Conservation (phyloP, 2,797 vertebrate genomes). For the Sebastes nivosus region DNA sequence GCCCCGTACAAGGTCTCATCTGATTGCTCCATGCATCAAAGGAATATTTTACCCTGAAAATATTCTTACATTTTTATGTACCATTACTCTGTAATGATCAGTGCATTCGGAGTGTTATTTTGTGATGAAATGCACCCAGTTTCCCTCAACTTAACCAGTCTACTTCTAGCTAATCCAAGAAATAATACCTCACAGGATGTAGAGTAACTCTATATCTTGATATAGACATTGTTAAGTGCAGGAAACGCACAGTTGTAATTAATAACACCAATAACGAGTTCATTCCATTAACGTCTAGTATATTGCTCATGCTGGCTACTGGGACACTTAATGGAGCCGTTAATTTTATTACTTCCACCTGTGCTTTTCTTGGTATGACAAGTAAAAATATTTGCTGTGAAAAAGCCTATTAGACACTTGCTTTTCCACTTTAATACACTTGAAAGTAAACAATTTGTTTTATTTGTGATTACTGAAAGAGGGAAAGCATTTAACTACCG, state of each 20-base stretch:
- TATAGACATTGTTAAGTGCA: not conserved
- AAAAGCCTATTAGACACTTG: not conserved
- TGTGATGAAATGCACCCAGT: not conserved
- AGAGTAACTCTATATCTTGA: not conserved
- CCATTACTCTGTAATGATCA: slow-evolving; percentile 22
- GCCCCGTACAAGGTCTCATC: slow-evolving; percentile 13
- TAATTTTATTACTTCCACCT: not conserved
- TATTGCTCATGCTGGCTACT: not conserved
- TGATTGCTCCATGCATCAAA: slow-evolving; percentile 47
- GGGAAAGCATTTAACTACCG: not conserved
- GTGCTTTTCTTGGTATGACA: not conserved
- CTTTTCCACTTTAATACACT: not conserved
- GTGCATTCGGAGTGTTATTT: not conserved
- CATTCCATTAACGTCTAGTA: not conserved
- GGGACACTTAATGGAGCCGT: not conserved
- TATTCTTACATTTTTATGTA: slow-evolving; percentile 28
- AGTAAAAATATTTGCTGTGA: not conserved
- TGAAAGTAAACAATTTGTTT: not conserved
- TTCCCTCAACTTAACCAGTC: not conserved
- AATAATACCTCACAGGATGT: not conserved
- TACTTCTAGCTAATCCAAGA: not conserved
- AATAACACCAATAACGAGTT: not conserved
- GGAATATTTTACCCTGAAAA: slow-evolving; percentile 26
- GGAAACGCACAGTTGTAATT: not conserved
- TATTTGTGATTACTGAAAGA: not conserved